Evolutionary conservation across 2,113 vertebrate species (phyloP).

Genomic region (Cettia cetti): DNA sequence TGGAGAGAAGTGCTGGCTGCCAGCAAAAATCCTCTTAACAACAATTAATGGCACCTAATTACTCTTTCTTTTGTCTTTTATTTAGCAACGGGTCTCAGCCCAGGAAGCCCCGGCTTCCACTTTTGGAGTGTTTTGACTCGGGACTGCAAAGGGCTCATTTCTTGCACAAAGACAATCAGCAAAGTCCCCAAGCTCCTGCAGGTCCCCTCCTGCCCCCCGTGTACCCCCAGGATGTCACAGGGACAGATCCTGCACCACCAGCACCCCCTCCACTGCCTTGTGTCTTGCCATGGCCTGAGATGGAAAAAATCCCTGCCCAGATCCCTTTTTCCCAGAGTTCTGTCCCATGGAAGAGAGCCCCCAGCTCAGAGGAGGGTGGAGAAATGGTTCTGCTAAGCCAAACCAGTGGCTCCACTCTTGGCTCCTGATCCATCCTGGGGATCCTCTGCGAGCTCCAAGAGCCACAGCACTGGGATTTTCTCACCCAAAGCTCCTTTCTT

Average conservation of each 20-base stretch:
- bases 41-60: conserved; percentile 67
- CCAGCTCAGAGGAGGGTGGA: neutral
- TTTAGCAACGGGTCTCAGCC: conserved; percentile 73
- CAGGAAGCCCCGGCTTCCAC: conserved; percentile 74
- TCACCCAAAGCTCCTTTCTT: neutral
- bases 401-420: neutral
- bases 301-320: neutral
- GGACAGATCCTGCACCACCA: neutral
- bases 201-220: neutral
- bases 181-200: neutral
- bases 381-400: neutral
- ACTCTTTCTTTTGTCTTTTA: conserved; percentile 75
- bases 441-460: neutral
- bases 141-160: conserved; percentile 55
- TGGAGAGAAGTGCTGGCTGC: neutral
- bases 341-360: neutral
- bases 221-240: too few relatives aligned
- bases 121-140: conserved; percentile 63
- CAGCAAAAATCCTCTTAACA: conserved; percentile 14
- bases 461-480: neutral
- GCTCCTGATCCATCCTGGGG: neutral
- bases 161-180: conserved; percentile 42
- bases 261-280: accelerated
- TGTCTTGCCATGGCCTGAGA: accelerated
- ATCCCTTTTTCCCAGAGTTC: neutral